Conservation (phyloP, 1,140 invertebrate genomes). For the Drosophila varians region DNA sequence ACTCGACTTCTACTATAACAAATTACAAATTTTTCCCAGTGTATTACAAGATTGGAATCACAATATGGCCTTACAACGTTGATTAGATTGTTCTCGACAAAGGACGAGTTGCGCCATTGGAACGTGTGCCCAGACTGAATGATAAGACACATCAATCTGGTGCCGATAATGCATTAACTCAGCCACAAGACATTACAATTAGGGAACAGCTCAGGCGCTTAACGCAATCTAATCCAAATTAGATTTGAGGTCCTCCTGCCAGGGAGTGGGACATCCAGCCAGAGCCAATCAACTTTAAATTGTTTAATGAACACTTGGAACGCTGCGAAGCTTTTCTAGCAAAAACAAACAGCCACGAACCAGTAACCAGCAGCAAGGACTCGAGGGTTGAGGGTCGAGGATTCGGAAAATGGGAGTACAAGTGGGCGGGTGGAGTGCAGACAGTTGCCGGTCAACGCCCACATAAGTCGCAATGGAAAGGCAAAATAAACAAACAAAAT, state of each 20-base stretch:
- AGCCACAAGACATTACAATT: conserved; percentile 36
- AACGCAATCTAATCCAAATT: conserved; percentile 33
- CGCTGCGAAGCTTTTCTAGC: conserved; percentile 37
- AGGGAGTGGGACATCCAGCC: background rate
- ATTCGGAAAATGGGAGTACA: background rate
- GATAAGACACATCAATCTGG: conserved; percentile 16
- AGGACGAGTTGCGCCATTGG: background rate
- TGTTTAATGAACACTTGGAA: conserved; percentile 76
- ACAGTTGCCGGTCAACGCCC: conserved; percentile 61
- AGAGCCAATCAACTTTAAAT: conserved; percentile 63
- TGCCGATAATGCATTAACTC: conserved; percentile 25
- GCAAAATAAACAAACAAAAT: conserved; percentile 48
- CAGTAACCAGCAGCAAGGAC: background rate
- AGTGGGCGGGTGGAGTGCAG: conserved; percentile 5
- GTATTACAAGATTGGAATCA: background rate
- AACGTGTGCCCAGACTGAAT: conserved; percentile 3
- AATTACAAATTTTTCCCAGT: too few relatives aligned
- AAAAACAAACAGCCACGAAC: conserved; percentile 8
- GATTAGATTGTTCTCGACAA: conserved; percentile 2
- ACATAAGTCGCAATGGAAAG: conserved; percentile 50
- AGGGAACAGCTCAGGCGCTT: conserved; percentile 24
- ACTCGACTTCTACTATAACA: too few relatives aligned
- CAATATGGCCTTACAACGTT: conserved; percentile 1
- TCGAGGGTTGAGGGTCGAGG: background rate
- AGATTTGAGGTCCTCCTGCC: conserved; percentile 8